Percentiles rank a stretch among this genome's conserved stretches.
phyloP scores from a whole-genome alignment of 1,140 invertebrate species.

The Ceratina calcarata region DNA sequence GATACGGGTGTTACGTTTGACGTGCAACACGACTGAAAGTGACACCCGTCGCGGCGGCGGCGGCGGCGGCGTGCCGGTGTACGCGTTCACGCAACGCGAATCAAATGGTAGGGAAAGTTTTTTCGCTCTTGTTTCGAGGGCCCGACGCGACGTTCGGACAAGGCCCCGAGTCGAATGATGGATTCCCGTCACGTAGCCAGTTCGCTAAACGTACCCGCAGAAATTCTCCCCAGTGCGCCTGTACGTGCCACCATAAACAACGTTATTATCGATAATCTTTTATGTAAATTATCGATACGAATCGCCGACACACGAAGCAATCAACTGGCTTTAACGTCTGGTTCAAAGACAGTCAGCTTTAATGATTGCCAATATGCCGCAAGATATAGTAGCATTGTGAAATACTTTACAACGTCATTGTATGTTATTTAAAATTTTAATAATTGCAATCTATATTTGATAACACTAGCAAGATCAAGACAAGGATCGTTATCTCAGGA shows the following conservation, averaged over 20 bases:
- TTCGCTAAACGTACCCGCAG: slow-evolving; percentile 22
- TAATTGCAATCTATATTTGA: no score
- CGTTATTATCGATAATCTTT: slow-evolving; percentile 43
- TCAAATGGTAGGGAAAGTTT: neutral
- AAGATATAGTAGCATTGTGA: no score
- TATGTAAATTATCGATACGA: slow-evolving; percentile 8
- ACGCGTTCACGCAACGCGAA: slow-evolving; percentile 22
- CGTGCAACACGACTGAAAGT: slow-evolving; percentile 47
- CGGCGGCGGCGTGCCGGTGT: neutral
- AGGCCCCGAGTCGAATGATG: slow-evolving; percentile 46
- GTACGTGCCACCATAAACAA: slow-evolving; percentile 34
- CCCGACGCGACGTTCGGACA: neutral
- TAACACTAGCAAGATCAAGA: no score
- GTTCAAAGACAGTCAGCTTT: no score
- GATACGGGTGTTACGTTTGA: slow-evolving; percentile 33
- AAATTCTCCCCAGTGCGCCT: slow-evolving; percentile 18
- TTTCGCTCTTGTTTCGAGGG: slow-evolving; percentile 30
- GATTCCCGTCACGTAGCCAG: slow-evolving; percentile 50
- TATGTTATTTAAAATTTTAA: no score
- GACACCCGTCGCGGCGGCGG: slow-evolving; percentile 38
- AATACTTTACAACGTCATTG: no score
- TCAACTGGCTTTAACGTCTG: no score
- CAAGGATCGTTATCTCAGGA: no score
- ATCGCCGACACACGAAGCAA: neutral
- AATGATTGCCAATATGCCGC: no score